Conservation (phyloP, 2,888 invertebrate species). For the Pocota personata region DNA sequence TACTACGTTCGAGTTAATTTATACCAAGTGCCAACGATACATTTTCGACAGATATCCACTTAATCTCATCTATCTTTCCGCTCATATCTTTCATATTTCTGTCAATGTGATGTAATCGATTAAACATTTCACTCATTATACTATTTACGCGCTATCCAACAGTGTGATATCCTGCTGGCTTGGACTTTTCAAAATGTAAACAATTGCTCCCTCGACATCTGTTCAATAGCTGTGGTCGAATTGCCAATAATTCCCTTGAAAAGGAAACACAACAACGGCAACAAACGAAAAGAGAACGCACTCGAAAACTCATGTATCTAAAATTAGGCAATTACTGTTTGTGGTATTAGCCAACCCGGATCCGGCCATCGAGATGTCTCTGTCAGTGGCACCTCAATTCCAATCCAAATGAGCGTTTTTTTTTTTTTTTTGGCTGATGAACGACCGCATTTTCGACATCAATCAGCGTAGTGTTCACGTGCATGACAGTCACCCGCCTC, state of each 20-base stretch:
- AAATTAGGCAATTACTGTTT: slow-evolving; percentile 66
- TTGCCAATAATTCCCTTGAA: slow-evolving; percentile 34
- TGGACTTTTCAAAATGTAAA: slow-evolving; percentile 21
- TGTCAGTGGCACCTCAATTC: not conserved
- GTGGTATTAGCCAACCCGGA: slow-evolving; percentile 27
- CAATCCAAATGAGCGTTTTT: not conserved
- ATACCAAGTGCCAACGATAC: slow-evolving; percentile 6
- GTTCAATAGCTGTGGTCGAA: slow-evolving; percentile 19
- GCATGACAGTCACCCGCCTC: slow-evolving; percentile 8
- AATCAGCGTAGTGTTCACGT: slow-evolving; percentile 55
- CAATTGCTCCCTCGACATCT: slow-evolving; percentile 30
- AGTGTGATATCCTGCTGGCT: slow-evolving; percentile 30
- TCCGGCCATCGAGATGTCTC: slow-evolving; percentile 14
- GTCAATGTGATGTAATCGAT: slow-evolving; percentile 48
- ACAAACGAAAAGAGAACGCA: slow-evolving; percentile 7
- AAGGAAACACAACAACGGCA: not conserved
- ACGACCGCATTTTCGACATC: slow-evolving; percentile 51
- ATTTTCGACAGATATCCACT: slow-evolving; percentile 40
- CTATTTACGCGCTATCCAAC: slow-evolving; percentile 18
- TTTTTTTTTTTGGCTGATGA: slow-evolving; percentile 3
- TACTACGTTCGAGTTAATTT: not conserved
- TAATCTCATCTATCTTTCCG: slow-evolving; percentile 41
- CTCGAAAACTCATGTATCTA: slow-evolving; percentile 40
- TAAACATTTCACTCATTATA: slow-evolving; percentile 45
- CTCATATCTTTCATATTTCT: slow-evolving; percentile 44